These are phyloP conservation scores for Antedon bifida DNA, from an alignment of 35 echinoderm and acorn worm species.

Conservation along the genomic window DNA sequence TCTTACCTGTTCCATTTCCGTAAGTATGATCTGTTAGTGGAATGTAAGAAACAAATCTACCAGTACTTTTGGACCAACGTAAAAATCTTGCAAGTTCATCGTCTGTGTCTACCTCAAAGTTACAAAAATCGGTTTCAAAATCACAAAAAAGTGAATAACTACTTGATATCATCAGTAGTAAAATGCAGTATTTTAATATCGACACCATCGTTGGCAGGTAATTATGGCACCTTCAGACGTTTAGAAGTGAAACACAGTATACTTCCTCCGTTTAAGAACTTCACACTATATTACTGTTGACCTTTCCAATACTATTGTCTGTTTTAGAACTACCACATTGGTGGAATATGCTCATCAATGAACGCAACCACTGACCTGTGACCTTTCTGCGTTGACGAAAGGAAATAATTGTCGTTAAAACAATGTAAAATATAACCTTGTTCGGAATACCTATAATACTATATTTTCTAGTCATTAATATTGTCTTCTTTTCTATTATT, in stretches of 20 bases:
- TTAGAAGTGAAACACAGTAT: neutral
- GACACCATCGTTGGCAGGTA: neutral
- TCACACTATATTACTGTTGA: neutral
- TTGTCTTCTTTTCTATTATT: no score
- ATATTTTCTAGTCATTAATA: no score
- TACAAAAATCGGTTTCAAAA: neutral
- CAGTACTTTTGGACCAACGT: neutral
- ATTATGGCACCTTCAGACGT: neutral
- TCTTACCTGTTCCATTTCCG: neutral
- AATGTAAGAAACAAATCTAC: neutral
- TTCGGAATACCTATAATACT: no score
- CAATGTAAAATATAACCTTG: neutral
- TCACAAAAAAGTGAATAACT: neutral
- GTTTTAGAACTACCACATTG: neutral
- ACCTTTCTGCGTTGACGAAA: neutral
- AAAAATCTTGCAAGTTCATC: neutral
- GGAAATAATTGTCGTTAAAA: neutral
- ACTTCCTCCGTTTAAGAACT: neutral
- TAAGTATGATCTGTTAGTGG: neutral
- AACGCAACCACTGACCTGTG: neutral
- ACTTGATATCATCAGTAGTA: neutral
- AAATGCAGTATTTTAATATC: neutral
- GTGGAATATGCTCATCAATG: neutral
- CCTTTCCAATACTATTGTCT: neutral
- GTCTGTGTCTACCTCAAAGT: neutral